These are phyloP conservation scores for Motacilla alba DNA, from an alignment of 2,113 vertebrate species.

Conservation along the genomic window DNA sequence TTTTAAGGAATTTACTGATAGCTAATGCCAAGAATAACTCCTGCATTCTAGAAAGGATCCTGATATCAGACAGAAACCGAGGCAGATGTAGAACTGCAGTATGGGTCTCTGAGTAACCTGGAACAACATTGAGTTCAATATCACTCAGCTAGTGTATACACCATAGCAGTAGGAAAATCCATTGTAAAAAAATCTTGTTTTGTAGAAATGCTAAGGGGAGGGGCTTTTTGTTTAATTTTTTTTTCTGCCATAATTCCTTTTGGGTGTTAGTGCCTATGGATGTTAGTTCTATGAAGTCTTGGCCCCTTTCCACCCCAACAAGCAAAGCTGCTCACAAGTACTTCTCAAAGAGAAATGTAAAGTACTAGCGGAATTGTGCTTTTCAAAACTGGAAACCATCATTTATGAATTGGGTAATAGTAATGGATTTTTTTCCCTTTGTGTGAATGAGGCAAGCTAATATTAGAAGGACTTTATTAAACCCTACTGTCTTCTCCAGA, in stretches of 20 bases:
- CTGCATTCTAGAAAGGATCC: neutral
- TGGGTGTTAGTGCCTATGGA: neutral
- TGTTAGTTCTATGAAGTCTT: neutral
- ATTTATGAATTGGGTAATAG: neutral
- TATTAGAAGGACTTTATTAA: neutral
- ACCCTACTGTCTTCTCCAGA: neutral
- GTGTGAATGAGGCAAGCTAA: neutral
- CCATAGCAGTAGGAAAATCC: neutral
- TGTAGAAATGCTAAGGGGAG: neutral
- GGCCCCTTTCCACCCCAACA: neutral
- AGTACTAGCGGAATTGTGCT: neutral
- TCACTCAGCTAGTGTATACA: neutral
- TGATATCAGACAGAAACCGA: neutral
- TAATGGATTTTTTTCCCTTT: neutral
- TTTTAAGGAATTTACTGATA: neutral
- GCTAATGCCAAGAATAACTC: neutral
- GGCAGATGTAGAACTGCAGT: neutral
- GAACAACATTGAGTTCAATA: neutral
- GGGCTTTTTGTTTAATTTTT: rapidly evolving
- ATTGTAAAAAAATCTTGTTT: neutral
- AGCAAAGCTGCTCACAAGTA: neutral
- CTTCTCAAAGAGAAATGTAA: neutral
- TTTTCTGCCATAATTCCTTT: neutral
- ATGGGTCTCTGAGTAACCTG: neutral
- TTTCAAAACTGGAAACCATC: neutral